Evolutionary conservation across 2,888 invertebrate genomes (phyloP).

Genomic region (Hemistola chrysoprasaria): DNA sequence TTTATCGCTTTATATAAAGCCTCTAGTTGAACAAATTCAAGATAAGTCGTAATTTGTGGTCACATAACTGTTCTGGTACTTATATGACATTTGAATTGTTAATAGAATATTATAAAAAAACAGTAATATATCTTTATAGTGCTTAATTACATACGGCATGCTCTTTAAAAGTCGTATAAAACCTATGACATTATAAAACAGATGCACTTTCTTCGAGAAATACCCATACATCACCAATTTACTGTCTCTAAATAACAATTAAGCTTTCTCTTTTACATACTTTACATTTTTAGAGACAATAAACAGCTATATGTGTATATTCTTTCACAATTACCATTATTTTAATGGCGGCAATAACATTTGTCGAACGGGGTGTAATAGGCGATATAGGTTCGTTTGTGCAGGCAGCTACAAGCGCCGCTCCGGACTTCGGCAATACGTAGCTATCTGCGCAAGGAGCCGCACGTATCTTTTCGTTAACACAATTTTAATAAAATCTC

Average conservation of each 20-base stretch:
- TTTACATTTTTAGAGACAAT: constrained; percentile 22
- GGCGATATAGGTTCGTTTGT: constrained; percentile 40
- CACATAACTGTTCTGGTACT: no score
- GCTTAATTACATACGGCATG: no score
- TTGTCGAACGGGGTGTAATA: constrained; percentile 39
- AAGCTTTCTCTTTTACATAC: constrained; percentile 16
- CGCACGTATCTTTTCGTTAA: constrained; percentile 61
- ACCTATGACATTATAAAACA: not conserved
- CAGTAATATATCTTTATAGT: no score
- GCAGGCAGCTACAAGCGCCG: constrained; percentile 48
- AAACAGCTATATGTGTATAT: constrained; percentile 24
- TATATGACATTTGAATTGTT: no score
- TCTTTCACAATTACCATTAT: constrained; percentile 22
- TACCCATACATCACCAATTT: constrained; percentile 19
- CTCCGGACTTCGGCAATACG: constrained; percentile 60
- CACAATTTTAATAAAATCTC: constrained; percentile 34
- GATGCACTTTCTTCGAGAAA: constrained; percentile 11
- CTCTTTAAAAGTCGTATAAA: no score
- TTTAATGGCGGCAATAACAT: constrained; percentile 31
- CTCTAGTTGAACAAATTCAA: no score
- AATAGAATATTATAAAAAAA: no score
- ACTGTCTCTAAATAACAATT: constrained; percentile 12
- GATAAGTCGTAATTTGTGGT: no score
- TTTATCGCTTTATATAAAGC: no score
- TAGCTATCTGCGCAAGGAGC: constrained; percentile 63